phyloP scores from a whole-genome alignment of 2,888 invertebrate species.

The Trissonchulus latispiculum region DNA sequence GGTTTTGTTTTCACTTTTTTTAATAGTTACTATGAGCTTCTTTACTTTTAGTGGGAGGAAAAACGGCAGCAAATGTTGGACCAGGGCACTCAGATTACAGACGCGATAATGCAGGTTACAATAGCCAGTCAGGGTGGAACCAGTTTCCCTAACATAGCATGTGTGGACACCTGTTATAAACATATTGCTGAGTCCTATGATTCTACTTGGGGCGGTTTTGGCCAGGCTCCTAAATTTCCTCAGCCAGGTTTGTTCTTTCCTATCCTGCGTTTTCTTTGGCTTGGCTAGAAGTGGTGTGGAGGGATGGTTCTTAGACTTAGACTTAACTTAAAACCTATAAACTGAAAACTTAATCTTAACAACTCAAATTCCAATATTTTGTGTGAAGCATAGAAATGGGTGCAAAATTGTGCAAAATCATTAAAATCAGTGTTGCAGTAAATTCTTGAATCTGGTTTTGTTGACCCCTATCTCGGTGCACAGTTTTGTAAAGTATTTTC shows the following conservation, averaged over 20 bases:
- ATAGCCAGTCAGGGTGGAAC: background rate
- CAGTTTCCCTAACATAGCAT: background rate
- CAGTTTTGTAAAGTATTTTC: too few species aligned
- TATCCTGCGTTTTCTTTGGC: too few species aligned
- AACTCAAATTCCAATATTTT: too few species aligned
- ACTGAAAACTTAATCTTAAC: too few species aligned
- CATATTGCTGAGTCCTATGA: conserved; percentile 54
- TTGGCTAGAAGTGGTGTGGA: too few species aligned
- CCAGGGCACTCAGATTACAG: conserved; percentile 57
- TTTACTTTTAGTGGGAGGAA: conserved; percentile 57
- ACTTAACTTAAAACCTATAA: too few species aligned
- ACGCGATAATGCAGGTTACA: conserved; percentile 50
- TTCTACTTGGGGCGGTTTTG: conserved; percentile 68
- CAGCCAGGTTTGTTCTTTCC: conserved; percentile 55
- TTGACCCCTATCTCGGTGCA: background rate
- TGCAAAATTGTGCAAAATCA: conserved; percentile 1
- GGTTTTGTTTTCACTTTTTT: too few species aligned
- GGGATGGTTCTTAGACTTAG: too few species aligned
- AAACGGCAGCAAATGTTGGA: conserved; percentile 55
- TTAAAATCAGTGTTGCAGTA: background rate
- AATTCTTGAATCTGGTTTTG: background rate
- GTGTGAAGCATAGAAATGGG: too few species aligned
- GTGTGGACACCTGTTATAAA: conserved; percentile 52
- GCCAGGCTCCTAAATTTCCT: conserved; percentile 78
- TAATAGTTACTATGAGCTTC: too few species aligned